These are phyloP conservation scores for Nudaria mundana DNA, from an alignment of 2,888 invertebrate genomes.

Conservation along the genomic window DNA sequence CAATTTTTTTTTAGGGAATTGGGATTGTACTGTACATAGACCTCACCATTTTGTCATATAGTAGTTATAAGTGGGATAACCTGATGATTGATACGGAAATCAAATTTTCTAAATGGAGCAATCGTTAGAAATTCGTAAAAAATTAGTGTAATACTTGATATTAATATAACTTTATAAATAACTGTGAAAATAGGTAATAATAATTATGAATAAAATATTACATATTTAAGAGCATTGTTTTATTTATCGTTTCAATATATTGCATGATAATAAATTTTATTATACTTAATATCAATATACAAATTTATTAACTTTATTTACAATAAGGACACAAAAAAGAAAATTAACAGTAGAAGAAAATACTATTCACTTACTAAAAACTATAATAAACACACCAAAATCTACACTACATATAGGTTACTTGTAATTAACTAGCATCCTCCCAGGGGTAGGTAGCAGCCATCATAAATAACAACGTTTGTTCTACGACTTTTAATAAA, in stretches of 20 bases:
- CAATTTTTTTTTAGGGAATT: constrained; percentile 86
- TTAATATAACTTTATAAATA: constrained; percentile 83
- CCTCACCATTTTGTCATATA: constrained; percentile 77
- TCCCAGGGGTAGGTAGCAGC: too few species aligned
- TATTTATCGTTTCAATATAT: constrained; percentile 40
- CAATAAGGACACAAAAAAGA: too few species aligned
- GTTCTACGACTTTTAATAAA: too few species aligned
- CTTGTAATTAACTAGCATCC: too few species aligned
- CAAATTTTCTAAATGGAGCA: constrained; percentile 79
- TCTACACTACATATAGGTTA: too few species aligned
- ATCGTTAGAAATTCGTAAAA: constrained; percentile 79
- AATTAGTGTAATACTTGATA: constrained; percentile 81
- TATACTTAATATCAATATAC: too few species aligned
- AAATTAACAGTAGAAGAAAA: too few species aligned
- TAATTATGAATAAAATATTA: constrained; percentile 82
- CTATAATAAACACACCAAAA: too few species aligned
- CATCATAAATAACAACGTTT: too few species aligned
- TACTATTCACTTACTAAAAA: too few species aligned
- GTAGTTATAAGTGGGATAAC: constrained; percentile 67
- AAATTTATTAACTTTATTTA: too few species aligned
- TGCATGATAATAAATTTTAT: too few species aligned
- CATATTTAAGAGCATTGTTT: constrained; percentile 74
- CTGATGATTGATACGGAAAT: constrained; percentile 79
- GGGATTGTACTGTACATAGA: constrained; percentile 85
- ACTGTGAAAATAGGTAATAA: constrained; percentile 82